Conservation (phyloP, 1,140 invertebrate genomes). For the Drosophila dunni region DNA sequence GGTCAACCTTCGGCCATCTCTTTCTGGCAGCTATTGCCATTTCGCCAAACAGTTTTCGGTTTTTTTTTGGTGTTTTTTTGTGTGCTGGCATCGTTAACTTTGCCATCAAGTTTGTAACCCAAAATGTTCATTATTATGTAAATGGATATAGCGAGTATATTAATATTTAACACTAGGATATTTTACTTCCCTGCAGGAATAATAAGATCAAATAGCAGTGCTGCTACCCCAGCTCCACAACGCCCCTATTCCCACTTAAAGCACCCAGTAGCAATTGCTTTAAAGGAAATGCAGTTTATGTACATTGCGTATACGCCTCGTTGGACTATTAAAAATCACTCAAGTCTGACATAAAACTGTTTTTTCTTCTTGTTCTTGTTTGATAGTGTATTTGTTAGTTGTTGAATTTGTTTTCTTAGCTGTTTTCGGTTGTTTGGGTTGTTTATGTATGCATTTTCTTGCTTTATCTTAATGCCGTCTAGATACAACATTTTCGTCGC, state of each 20-base stretch:
- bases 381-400: slow-evolving; percentile 38
- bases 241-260: not conserved
- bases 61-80: not conserved
- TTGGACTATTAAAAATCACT: not conserved
- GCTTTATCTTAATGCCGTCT: slow-evolving; percentile 80
- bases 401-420: slow-evolving; percentile 2
- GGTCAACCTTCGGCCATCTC: slow-evolving; percentile 55
- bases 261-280: not conserved
- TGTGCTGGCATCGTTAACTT: slow-evolving; percentile 43
- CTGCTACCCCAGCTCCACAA: no score
- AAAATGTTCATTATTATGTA: slow-evolving; percentile 53
- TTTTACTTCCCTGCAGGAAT: not conserved
- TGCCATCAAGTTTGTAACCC: slow-evolving; percentile 37
- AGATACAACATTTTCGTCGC: slow-evolving; percentile 76
- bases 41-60: slow-evolving; percentile 22
- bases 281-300: slow-evolving; percentile 18
- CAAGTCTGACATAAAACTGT: slow-evolving; percentile 8
- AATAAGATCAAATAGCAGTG: not conserved
- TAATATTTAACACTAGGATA: slow-evolving; percentile 38
- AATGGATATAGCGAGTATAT: slow-evolving; percentile 38
- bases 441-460: slow-evolving; percentile 77
- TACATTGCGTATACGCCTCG: slow-evolving; percentile 17
- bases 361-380: slow-evolving; percentile 2
- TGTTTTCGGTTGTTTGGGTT: slow-evolving; percentile 28
- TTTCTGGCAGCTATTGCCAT: slow-evolving; percentile 27